A percentile compares a stretch with the other conserved stretches of the same genome.
phyloP scores from a whole-genome alignment of 1,140 invertebrate genomes.

The Cylas formicarius region DNA sequence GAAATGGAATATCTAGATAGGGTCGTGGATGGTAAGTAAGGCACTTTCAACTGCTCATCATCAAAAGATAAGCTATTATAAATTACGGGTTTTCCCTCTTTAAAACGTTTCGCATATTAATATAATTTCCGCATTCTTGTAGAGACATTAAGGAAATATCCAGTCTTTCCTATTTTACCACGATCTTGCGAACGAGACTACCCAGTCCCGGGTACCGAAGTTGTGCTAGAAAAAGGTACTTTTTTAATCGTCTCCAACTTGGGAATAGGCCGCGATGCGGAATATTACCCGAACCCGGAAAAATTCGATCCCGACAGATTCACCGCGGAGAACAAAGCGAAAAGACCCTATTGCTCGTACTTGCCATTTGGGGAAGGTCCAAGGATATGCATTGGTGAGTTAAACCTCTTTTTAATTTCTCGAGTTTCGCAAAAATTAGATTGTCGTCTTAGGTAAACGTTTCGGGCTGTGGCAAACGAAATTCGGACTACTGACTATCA shows the following conservation, averaged over 20 bases:
- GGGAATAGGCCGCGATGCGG: constrained; percentile 55
- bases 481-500: constrained; percentile 33
- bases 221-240: constrained; percentile 55
- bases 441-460: constrained; percentile 37
- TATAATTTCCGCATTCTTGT: constrained; percentile 32
- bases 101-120: not conserved
- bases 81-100: too few relatives aligned
- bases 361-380: constrained; percentile 55
- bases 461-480: constrained; percentile 42
- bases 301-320: constrained; percentile 58
- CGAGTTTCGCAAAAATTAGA: not conserved
- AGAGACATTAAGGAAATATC: constrained; percentile 32
- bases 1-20: constrained; percentile 45
- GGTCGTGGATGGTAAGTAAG: constrained; percentile 41
- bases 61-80: too few relatives aligned
- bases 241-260: constrained; percentile 52
- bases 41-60: too few relatives aligned
- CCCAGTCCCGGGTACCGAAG: constrained; percentile 48
- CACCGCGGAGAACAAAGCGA: constrained; percentile 38
- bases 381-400: constrained; percentile 51
- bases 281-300: constrained; percentile 52
- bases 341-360: constrained; percentile 41
- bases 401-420: not conserved
- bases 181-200: constrained; percentile 44
- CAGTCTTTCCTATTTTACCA: constrained; percentile 38